phyloP scores from a whole-genome alignment of 2,113 vertebrate species.

The Brachyistius frenatus region DNA sequence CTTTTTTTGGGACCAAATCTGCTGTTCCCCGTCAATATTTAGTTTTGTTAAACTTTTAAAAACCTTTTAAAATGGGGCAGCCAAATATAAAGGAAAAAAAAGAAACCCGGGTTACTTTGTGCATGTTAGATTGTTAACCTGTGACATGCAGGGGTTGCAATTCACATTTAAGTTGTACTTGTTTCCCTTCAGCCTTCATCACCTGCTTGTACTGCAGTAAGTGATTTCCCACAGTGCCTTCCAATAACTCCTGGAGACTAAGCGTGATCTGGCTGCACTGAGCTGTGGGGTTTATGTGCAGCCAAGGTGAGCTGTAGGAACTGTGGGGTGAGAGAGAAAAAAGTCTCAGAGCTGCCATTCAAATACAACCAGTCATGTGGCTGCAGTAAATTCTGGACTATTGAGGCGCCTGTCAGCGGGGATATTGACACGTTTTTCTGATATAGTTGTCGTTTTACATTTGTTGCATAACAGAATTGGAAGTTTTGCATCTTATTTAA shows the following conservation, averaged over 20 bases:
- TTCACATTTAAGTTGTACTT: neutral
- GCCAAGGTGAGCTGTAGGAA: neutral
- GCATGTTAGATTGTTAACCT: neutral
- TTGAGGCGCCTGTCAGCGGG: neutral
- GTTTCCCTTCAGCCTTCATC: neutral
- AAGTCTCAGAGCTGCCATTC: neutral
- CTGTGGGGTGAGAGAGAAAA: too few species aligned
- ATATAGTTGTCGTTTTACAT: neutral
- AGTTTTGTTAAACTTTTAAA: neutral
- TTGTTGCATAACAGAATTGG: too few species aligned
- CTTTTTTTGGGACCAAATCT: neutral
- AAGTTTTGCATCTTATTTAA: too few species aligned
- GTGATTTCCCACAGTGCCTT: slow-evolving; percentile 19
- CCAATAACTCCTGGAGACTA: neutral
- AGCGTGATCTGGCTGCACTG: neutral
- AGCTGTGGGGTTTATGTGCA: neutral
- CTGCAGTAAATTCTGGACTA: slow-evolving; percentile 7
- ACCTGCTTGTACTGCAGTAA: neutral
- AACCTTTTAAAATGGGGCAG: neutral
- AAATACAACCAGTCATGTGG: neutral
- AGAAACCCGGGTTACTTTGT: too few species aligned
- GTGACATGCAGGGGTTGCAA: neutral
- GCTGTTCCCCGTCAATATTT: neutral
- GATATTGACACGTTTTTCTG: neutral
- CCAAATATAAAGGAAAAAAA: too few species aligned